A percentile compares a stretch with the other conserved stretches of the same genome.
These are phyloP conservation scores for Cheilosia grossa DNA, from an alignment of 2,888 invertebrate species.

Conservation along the genomic window DNA sequence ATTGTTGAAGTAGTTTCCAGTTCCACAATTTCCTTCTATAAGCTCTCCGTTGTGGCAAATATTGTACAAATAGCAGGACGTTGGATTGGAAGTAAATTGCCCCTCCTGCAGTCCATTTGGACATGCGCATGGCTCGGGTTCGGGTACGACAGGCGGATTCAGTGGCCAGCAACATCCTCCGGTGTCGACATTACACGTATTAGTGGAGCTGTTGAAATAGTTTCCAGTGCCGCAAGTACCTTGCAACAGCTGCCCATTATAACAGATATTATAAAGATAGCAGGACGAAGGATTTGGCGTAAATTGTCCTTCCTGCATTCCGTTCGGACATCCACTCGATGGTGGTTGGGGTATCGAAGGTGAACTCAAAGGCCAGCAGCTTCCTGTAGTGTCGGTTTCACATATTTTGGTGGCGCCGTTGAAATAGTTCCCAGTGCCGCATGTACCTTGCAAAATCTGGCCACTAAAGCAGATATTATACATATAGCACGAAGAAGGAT, in stretches of 20 bases:
- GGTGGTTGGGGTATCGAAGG: conserved; percentile 25
- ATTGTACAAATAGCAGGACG: conserved; percentile 72
- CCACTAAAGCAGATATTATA: conserved; percentile 62
- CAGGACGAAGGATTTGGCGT: conserved; percentile 3
- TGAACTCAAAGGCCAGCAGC: conserved; percentile 17
- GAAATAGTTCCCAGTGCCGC: conserved; percentile 76
- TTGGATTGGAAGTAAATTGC: background rate
- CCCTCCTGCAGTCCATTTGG: conserved; percentile 29
- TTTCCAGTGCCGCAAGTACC: conserved; percentile 75
- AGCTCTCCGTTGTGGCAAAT: conserved; percentile 74
- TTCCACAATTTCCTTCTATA: conserved; percentile 75
- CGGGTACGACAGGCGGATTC: conserved; percentile 24
- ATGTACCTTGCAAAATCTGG: conserved; percentile 65
- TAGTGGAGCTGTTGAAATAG: conserved; percentile 72
- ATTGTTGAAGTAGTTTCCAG: conserved; percentile 74
- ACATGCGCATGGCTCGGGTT: conserved; percentile 12
- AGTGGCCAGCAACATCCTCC: conserved; percentile 45
- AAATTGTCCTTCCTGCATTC: conserved; percentile 14
- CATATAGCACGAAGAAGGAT: conserved; percentile 14
- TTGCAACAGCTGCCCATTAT: conserved; percentile 52
- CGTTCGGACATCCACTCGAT: conserved; percentile 25
- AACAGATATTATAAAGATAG: conserved; percentile 54
- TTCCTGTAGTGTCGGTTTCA: conserved; percentile 45
- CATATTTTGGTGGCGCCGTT: conserved; percentile 61
- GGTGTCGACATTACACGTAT: conserved; percentile 52